These are phyloP conservation scores for Bombus ignitus DNA, from an alignment of 1,140 invertebrate genomes.

Conservation along the genomic window DNA sequence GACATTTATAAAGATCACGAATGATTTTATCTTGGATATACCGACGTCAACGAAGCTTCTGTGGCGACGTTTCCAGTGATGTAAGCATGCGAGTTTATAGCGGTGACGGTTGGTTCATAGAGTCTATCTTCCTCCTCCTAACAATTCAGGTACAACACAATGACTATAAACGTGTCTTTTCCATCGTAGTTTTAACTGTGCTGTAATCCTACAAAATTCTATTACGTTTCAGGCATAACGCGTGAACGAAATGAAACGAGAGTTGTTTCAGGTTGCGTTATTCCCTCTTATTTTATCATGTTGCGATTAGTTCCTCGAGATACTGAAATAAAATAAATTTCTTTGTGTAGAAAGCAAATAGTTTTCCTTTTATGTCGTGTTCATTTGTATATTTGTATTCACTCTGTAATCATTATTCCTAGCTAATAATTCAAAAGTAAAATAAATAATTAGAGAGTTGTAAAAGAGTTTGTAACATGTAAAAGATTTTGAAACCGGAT, in stretches of 20 bases:
- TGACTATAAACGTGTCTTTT: background rate
- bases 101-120: conserved; percentile 68
- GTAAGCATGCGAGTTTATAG: conserved; percentile 75
- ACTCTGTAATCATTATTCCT: background rate
- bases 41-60: conserved; percentile 39
- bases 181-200: background rate
- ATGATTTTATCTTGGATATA: conserved; percentile 5
- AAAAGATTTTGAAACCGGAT: background rate
- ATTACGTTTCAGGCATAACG: background rate
- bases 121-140: conserved; percentile 44
- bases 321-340: background rate
- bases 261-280: background rate
- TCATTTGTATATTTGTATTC: too few species aligned
- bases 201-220: conserved; percentile 16
- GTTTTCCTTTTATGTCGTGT: background rate
- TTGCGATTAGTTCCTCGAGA: background rate
- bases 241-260: background rate
- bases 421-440: background rate
- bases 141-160: conserved; percentile 47
- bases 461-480: background rate
- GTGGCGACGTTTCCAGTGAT: conserved; percentile 63
- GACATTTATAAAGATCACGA: conserved; percentile 18
- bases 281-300: background rate
- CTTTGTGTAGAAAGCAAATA: background rate
- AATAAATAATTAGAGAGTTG: background rate